Base-by-base conservation (phyloP, 1,140 invertebrate species). In the Drosophila chauvacae region DNA sequence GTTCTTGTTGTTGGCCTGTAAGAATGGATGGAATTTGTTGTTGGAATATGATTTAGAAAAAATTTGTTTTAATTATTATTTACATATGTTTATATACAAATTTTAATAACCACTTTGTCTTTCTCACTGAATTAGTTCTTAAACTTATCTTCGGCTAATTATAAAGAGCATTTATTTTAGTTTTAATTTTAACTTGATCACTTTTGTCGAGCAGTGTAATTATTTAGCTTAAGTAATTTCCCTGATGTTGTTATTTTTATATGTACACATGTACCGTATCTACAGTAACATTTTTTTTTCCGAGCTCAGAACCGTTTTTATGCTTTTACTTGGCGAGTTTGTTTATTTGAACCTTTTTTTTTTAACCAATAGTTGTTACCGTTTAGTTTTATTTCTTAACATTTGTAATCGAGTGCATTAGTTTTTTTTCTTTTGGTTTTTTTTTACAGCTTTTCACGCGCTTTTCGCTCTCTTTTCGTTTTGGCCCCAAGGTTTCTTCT, bases 371-470 rank as follows among this genome's bases (percentile, higher is more conserved):
- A 33, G 7, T 7, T 18, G 28, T 26, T 37, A 18, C 35, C 50
- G 42, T 62, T 70, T 62, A 48, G 57, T 80, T 59, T 77, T 65
- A 62, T 62, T 42, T 10, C 14, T 37, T 33, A 68, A 26, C 20
- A 7, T 53, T 69, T 44, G 3, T 20, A 47, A 50, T 18, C 41
- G 30, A 56, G 41, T 41, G n/a, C 44, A 56, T 18, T 26, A 33
- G 56, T 73, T 42, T 42, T 73, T 45, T 56, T n/a, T n/a, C 1
- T 47, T 44, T 64, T 28, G 14, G 13, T 20, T 58, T 65, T 66
- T 65, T 66, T 75, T 50, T 33, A 57, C 72, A 73, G 72, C 60
- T 87, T 88, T 87, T 86, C 68, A 85, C 73, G 73, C 73, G 82
- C 37, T 60, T 60, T 72, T 72, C 45, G 53, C 60, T 51, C 61